Conservation (phyloP, 1,140 invertebrate genomes). For the Steinernema khuongi region DNA sequence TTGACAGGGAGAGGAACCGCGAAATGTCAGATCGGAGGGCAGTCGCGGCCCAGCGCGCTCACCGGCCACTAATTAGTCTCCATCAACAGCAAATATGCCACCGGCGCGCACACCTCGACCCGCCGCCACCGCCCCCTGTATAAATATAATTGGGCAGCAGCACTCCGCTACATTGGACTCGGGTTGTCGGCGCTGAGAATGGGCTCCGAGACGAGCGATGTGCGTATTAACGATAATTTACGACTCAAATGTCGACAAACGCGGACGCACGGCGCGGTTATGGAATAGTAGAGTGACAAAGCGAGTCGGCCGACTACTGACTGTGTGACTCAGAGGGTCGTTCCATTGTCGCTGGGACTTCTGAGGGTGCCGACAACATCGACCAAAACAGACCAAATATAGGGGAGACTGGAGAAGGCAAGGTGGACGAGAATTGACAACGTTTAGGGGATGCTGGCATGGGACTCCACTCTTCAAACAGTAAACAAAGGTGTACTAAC, state of each 20-base stretch:
- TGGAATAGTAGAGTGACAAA: neutral
- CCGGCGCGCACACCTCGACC: neutral
- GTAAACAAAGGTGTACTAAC: too few relatives aligned
- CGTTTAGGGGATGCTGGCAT: too few relatives aligned
- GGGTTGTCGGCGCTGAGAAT: neutral
- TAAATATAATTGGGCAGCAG: constrained; percentile 2
- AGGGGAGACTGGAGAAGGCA: too few relatives aligned
- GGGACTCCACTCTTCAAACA: too few relatives aligned
- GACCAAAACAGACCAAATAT: too few relatives aligned
- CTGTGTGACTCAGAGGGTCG: too few relatives aligned
- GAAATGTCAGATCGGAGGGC: constrained; percentile 9
- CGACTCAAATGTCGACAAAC: neutral
- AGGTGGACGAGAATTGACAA: too few relatives aligned
- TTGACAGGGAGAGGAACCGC: neutral
- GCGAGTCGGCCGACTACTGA: too few relatives aligned
- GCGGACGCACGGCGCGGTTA: neutral
- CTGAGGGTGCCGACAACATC: too few relatives aligned
- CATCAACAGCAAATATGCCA: constrained; percentile 6
- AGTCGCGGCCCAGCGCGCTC: neutral
- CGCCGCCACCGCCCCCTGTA: neutral
- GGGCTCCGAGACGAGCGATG: constrained; percentile 2
- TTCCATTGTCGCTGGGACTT: too few relatives aligned
- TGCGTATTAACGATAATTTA: constrained; percentile 15
- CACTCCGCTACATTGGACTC: neutral
- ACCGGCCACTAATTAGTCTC: constrained; percentile 10